phyloP scores from a whole-genome alignment of 1,140 invertebrate genomes.

The Sarcophaga peregrina region DNA sequence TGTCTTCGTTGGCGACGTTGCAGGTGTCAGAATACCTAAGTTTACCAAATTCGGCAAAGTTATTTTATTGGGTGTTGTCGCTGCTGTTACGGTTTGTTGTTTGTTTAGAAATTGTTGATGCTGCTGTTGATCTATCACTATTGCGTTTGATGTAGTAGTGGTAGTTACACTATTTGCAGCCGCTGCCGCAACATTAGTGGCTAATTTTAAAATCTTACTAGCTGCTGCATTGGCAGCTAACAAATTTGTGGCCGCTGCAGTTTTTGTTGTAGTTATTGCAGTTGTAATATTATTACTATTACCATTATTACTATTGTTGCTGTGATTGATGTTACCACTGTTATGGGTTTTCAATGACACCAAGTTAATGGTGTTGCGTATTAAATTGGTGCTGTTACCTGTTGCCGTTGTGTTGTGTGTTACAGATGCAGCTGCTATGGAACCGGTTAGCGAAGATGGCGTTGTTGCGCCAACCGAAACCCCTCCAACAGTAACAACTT shows the following conservation, averaged over 20 bases:
- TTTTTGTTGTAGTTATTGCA: conserved; percentile 46
- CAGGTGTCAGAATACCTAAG: conserved; percentile 69
- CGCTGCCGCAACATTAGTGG: conserved; percentile 58
- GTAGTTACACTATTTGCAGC: conserved; percentile 28
- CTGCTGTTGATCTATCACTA: conserved; percentile 39
- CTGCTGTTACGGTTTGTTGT: conserved; percentile 37
- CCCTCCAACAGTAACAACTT: background rate
- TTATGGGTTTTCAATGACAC: conserved; percentile 62
- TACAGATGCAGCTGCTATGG: conserved; percentile 44
- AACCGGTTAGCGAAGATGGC: conserved; percentile 46
- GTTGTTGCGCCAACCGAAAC: conserved; percentile 26
- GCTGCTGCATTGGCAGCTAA: conserved; percentile 63
- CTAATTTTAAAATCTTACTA: conserved; percentile 64
- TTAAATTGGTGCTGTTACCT: conserved; percentile 66
- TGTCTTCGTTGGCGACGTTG: conserved; percentile 68
- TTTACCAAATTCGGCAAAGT: conserved; percentile 64
- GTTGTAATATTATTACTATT: conserved; percentile 48
- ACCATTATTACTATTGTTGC: conserved; percentile 48
- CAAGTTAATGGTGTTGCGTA: conserved; percentile 65
- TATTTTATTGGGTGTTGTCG: conserved; percentile 53
- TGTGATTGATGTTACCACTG: conserved; percentile 48
- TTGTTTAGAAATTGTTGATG: conserved; percentile 38
- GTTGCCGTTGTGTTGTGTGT: conserved; percentile 50
- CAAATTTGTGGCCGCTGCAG: conserved; percentile 60
- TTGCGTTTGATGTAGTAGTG: conserved; percentile 22